Evolutionary conservation across 1,140 invertebrate genomes (phyloP).

Genomic region (Atta colombica): DNA sequence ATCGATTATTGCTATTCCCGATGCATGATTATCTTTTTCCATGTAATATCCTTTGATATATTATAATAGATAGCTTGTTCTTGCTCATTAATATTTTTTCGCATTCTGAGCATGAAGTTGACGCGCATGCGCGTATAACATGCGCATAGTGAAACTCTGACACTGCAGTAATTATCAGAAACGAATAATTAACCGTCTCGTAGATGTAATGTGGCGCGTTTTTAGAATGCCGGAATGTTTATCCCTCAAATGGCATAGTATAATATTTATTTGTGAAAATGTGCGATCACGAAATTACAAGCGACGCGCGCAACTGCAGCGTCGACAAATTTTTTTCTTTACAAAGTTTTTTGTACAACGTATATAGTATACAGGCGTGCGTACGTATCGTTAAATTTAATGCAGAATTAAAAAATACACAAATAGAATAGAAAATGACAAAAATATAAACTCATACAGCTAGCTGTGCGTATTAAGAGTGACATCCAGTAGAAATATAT

Average conservation of each 20-base stretch:
- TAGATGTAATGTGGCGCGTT: neutral
- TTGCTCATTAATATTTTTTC: constrained; percentile 66
- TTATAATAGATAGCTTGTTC: constrained; percentile 42
- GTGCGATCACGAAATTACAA: constrained; percentile 39
- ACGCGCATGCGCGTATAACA: neutral
- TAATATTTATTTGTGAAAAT: constrained; percentile 58
- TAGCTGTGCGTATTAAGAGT: neutral
- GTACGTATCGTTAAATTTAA: constrained; percentile 19
- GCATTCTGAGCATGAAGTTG: constrained; percentile 17
- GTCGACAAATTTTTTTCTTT: constrained; percentile 34
- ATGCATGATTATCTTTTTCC: constrained; percentile 30
- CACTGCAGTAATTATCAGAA: constrained; percentile 60
- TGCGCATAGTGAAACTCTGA: constrained; percentile 54
- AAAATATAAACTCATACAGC: neutral
- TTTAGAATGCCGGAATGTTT: constrained; percentile 14
- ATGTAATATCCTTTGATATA: constrained; percentile 24
- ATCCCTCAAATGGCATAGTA: constrained; percentile 1
- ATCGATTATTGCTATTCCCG: constrained; percentile 49
- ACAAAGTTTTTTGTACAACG: constrained; percentile 18
- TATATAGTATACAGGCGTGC: neutral
- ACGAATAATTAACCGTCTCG: constrained; percentile 41
- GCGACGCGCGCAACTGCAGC: constrained; percentile 18
- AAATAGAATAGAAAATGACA: constrained; percentile 1
- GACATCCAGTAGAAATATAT: neutral
- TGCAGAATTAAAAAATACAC: constrained; percentile 27